Evolutionary conservation across 2,113 vertebrate genomes (phyloP), one percentile per base, ranked within the genome.

Genomic region (Theristicus caerulescens): DNA sequence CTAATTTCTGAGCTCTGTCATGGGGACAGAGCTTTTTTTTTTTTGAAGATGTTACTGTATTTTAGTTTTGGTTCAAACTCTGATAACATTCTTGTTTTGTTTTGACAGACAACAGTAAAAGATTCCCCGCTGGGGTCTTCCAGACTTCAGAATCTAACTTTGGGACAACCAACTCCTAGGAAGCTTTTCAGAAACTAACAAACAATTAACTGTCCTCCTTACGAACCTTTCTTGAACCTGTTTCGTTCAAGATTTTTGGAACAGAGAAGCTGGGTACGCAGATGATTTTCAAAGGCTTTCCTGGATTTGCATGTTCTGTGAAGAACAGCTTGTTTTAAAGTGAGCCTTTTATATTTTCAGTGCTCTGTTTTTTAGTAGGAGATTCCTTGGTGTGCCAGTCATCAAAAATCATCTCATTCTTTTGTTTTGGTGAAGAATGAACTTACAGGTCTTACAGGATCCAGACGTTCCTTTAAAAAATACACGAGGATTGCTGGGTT

Each of bases 91-190:
- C 95, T 83, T 16, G 47, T 94, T 57, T 88, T 24, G 47, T 94
- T 24, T 95, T 90, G 46, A 93, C 96, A 98, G 98, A n/a, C 86
- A 84, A 57, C 46, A 64, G 71, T 79, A 76, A 12, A 92, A 54
- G 72, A 97, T 8, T 98, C 98, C 22, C 98, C 98, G 8, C 97
- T 98, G 76, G 97, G 96, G 6, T 97, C 97, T 85, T 94, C 92
- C 42, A 95, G 47, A 82, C 77, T 98, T 55, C 83, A 65, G 87
- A 97, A 95, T 76, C 72, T 98, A 86, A 97, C 88, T 88, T 87
- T 98, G 69, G 95, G 86, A 79, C 81, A 58, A 15, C 26, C 92
- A 26, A 38, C 18, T 46, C 95, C 95, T 29, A 98, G 82, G 92
- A 96, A 97, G 88, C 98, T 98, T 88, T 98, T 98, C 74, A 95